Conservation (phyloP, 2,888 invertebrate genomes). For the Pristionchus entomophagus region DNA sequence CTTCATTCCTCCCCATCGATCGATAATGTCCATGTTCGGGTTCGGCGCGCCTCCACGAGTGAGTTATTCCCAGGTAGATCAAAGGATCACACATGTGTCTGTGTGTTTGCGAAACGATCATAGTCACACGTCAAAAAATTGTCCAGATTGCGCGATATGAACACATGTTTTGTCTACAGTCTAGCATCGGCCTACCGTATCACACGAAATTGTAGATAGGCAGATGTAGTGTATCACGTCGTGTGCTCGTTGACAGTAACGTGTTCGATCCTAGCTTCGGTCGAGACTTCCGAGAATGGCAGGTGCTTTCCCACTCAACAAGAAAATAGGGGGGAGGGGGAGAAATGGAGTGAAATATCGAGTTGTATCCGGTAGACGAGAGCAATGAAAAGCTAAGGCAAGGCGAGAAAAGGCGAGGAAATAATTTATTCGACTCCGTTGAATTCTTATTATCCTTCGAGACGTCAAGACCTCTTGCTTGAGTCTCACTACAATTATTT, state of each 20-base stretch:
- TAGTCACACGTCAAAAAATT: not conserved
- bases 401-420: conserved; percentile 25
- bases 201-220: too few relatives aligned
- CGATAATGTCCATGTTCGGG: conserved; percentile 24
- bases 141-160: not conserved
- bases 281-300: not conserved
- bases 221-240: too few relatives aligned
- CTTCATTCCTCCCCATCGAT: not conserved
- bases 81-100: not conserved
- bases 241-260: too few relatives aligned
- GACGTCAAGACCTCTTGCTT: not conserved
- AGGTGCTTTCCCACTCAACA: not conserved
- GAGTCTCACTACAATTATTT: not conserved
- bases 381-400: not conserved
- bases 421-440: not conserved
- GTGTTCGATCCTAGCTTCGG: too few relatives aligned
- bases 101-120: not conserved
- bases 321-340: not conserved
- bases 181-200: too few relatives aligned
- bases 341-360: not conserved
- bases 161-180: not conserved
- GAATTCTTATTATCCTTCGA: conserved; percentile 13
- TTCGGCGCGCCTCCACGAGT: conserved; percentile 24
- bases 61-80: too few relatives aligned
- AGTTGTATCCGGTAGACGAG: conserved; percentile 11